These are phyloP conservation scores for Thereuonema tuberculata DNA, from an alignment of 1,140 invertebrate species.

Conservation along the genomic window DNA sequence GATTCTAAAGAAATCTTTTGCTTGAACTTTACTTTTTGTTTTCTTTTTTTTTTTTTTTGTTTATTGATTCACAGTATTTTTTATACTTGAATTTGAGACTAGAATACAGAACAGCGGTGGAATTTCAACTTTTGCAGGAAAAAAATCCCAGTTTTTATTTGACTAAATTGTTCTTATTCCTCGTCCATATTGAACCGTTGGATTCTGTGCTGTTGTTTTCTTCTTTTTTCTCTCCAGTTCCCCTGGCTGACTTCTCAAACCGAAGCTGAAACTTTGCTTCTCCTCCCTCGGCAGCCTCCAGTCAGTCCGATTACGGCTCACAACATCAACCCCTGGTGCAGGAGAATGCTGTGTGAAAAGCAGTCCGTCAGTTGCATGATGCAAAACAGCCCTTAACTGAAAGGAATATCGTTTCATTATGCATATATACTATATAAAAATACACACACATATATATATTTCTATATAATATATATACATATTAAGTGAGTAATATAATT, in stretches of 20 bases:
- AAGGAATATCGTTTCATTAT: background rate
- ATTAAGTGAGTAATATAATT: background rate
- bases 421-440: background rate
- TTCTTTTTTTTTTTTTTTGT: too few species aligned
- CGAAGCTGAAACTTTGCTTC: slow-evolving; percentile 5
- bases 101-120: too few species aligned
- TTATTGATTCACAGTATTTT: too few species aligned
- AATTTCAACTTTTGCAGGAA: too few species aligned
- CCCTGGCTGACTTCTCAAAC: slow-evolving; percentile 2
- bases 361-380: background rate
- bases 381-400: background rate
- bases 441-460: background rate
- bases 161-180: too few species aligned
- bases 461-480: background rate
- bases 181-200: slow-evolving; percentile 3
- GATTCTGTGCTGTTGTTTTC: slow-evolving; percentile 2
- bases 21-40: too few species aligned
- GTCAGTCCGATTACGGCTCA: slow-evolving; percentile 9
- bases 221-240: slow-evolving; percentile 1
- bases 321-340: slow-evolving; percentile 11
- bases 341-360: slow-evolving; percentile 4
- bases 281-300: slow-evolving; percentile 8
- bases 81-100: too few species aligned
- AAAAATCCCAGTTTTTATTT: too few species aligned
- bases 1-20: too few species aligned